Evolutionary conservation across 2,888 invertebrate genomes (phyloP).

Genomic region (Morinoia aosen): DNA sequence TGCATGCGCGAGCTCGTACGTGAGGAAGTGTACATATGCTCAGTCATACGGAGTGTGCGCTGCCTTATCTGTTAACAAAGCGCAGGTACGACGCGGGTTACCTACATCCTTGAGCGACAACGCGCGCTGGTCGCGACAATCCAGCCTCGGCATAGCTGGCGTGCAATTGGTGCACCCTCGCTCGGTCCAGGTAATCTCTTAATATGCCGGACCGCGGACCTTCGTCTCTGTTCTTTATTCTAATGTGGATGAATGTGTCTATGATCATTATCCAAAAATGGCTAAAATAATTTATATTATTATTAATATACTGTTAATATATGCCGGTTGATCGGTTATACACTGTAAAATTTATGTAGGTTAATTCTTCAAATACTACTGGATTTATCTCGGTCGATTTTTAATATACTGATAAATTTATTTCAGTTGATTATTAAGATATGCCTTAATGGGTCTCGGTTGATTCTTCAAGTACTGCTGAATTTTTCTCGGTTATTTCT

Average conservation of each 20-base stretch:
- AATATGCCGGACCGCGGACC: not conserved
- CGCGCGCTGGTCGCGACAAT: not conserved
- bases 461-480: too few relatives aligned
- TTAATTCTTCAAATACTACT: too few relatives aligned
- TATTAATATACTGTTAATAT: too few relatives aligned
- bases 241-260: not conserved
- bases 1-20: not conserved
- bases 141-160: not conserved
- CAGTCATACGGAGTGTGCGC: not conserved
- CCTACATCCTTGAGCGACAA: not conserved
- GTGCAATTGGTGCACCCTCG: not conserved
- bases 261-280: too few relatives aligned
- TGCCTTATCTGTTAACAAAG: not conserved
- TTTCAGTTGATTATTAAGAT: too few relatives aligned
- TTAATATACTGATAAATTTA: too few relatives aligned
- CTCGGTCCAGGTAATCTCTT: not conserved
- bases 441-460: too few relatives aligned
- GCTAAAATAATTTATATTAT: too few relatives aligned
- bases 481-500: too few relatives aligned
- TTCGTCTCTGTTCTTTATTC: not conserved
- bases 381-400: too few relatives aligned
- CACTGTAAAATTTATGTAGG: too few relatives aligned
- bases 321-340: too few relatives aligned
- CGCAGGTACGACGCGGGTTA: not conserved
- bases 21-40: not conserved